Evolutionary conservation across 2,888 invertebrate genomes (phyloP).

Genomic region (Cheilosia urbana): DNA sequence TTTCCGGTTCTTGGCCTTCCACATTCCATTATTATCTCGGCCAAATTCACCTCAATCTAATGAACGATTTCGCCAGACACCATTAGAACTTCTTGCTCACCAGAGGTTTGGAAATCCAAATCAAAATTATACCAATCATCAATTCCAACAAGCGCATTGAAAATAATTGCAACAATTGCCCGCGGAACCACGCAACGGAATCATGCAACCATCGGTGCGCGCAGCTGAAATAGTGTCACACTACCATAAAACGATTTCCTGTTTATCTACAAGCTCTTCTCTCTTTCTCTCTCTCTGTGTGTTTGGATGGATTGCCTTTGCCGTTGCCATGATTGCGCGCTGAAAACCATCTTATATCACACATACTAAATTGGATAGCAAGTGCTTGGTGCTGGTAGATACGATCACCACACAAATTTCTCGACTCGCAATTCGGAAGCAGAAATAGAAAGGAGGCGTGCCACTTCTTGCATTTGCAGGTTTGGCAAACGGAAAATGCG

Average conservation of each 20-base stretch:
- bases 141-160: conserved; percentile 22
- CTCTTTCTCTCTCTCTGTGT: neutral
- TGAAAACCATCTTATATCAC: conserved; percentile 39
- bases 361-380: conserved; percentile 43
- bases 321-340: conserved; percentile 3
- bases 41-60: conserved; percentile 10
- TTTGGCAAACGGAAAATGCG: conserved; percentile 35
- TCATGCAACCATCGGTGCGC: conserved; percentile 53
- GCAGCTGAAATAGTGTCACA: conserved; percentile 65
- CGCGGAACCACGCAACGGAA: conserved; percentile 35
- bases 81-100: conserved; percentile 9
- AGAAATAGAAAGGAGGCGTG: conserved; percentile 67
- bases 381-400: conserved; percentile 28
- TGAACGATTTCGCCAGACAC: neutral
- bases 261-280: conserved; percentile 26
- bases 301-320: neutral
- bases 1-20: conserved; percentile 19
- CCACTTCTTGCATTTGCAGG: conserved; percentile 45
- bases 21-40: conserved; percentile 1
- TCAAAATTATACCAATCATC: conserved; percentile 16
- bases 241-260: conserved; percentile 60
- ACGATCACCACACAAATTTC: conserved; percentile 39
- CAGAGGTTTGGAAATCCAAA: neutral
- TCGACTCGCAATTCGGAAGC: conserved; percentile 48
- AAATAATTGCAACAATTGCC: conserved; percentile 46